These are phyloP conservation scores for Aromia moschata DNA, from an alignment of 2,888 invertebrate genomes.

Conservation along the genomic window DNA sequence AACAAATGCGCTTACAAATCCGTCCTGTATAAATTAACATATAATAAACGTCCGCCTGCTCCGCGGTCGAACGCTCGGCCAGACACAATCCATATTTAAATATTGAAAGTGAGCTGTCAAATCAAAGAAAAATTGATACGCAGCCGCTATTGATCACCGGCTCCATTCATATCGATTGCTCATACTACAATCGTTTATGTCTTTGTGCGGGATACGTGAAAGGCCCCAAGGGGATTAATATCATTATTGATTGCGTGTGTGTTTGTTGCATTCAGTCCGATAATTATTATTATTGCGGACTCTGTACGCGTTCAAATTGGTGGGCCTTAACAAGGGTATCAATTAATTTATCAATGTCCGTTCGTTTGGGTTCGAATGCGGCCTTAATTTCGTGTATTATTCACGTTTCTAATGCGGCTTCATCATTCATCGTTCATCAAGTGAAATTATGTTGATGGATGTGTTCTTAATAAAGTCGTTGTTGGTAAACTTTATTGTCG, in stretches of 20 bases:
- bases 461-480: no score
- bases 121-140: constrained; percentile 49
- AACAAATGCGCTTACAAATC: constrained; percentile 16
- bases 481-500: no score
- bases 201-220: constrained; percentile 15
- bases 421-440: no score
- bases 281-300: constrained; percentile 14
- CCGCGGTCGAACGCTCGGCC: no score
- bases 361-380: constrained; percentile 1
- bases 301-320: background rate
- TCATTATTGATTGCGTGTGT: constrained; percentile 25
- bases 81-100: constrained; percentile 30
- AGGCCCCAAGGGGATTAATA: constrained; percentile 11
- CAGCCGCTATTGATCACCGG: constrained; percentile 45
- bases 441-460: no score
- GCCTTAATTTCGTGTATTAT: constrained; percentile 2
- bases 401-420: background rate
- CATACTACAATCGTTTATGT: constrained; percentile 28
- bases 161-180: constrained; percentile 44
- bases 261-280: constrained; percentile 26
- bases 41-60: no score
- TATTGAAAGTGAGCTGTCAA: constrained; percentile 45
- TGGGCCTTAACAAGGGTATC: constrained; percentile 15
- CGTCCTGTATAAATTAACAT: constrained; percentile 4
- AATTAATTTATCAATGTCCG: constrained; percentile 29